phyloP scores from a whole-genome alignment of 2,797 vertebrate genomes.

The Loris lydekkerianus region DNA sequence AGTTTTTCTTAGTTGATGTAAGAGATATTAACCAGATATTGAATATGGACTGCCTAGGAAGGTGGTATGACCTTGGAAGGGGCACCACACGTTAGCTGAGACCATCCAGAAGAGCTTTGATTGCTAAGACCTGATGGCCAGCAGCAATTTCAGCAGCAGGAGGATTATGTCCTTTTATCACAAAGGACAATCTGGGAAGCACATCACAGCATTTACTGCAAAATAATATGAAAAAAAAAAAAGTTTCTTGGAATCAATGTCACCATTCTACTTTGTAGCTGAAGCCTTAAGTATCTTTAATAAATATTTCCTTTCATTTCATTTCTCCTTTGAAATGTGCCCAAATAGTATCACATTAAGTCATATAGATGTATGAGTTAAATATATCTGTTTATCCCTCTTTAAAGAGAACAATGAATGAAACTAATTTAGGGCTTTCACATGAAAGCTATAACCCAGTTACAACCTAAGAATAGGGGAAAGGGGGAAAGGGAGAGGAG shows the following conservation, averaged over 20 bases:
- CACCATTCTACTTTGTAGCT: not conserved
- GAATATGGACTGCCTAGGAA: not conserved
- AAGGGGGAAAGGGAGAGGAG: no score
- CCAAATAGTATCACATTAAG: not conserved
- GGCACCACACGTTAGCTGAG: not conserved
- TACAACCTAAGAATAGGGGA: no score
- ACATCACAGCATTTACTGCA: not conserved
- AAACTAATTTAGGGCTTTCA: no score
- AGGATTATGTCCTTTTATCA: not conserved
- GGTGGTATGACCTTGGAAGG: not conserved
- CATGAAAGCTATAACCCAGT: no score
- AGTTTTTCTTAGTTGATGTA: not conserved
- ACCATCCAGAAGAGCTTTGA: not conserved
- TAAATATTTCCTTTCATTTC: not conserved
- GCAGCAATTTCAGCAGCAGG: not conserved
- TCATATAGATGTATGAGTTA: not conserved
- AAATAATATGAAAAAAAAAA: not conserved
- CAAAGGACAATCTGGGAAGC: not conserved
- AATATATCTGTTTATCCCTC: not conserved
- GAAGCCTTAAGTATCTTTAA: not conserved
- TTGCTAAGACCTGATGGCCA: not conserved
- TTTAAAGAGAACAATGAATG: not conserved
- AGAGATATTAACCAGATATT: not conserved
- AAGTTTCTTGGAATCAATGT: not conserved
- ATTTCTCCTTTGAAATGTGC: not conserved